These are phyloP conservation scores for Leucopsar rothschildi DNA, from an alignment of 2,113 vertebrate genomes.

Conservation along the genomic window DNA sequence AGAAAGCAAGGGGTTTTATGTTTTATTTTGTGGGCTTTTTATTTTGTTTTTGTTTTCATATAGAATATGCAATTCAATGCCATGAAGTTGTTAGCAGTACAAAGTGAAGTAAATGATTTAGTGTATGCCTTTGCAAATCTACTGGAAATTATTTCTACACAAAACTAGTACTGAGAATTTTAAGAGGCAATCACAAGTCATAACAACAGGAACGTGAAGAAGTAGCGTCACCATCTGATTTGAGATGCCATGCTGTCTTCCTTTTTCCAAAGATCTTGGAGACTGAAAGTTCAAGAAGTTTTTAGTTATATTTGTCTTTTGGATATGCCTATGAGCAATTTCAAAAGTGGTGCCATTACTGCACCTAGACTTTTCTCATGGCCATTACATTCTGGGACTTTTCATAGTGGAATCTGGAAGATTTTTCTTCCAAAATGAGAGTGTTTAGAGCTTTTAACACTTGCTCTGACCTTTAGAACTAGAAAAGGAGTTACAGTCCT, in stretches of 20 bases:
- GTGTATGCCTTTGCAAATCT: neutral
- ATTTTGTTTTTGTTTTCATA: neutral
- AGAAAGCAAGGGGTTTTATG: neutral
- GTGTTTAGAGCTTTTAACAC: neutral
- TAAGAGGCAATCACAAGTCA: neutral
- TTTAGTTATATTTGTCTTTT: neutral
- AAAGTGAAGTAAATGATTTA: neutral
- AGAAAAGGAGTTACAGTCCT: neutral
- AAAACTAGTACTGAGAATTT: neutral
- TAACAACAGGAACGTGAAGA: neutral
- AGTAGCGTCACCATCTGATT: neutral
- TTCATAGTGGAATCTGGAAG: neutral
- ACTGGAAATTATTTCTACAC: neutral
- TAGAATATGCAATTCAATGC: neutral
- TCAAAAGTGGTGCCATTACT: neutral
- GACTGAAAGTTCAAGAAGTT: neutral
- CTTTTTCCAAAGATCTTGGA: neutral
- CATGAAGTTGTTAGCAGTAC: neutral
- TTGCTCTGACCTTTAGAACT: neutral
- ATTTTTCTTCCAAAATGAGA: neutral
- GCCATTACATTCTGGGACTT: neutral
- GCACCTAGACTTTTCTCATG: neutral
- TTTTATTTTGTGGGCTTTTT: neutral
- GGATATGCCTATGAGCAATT: neutral
- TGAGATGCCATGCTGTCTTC: neutral